These are phyloP conservation scores for Cephus cinctus DNA, from an alignment of 1,140 invertebrate species.

Conservation along the genomic window DNA sequence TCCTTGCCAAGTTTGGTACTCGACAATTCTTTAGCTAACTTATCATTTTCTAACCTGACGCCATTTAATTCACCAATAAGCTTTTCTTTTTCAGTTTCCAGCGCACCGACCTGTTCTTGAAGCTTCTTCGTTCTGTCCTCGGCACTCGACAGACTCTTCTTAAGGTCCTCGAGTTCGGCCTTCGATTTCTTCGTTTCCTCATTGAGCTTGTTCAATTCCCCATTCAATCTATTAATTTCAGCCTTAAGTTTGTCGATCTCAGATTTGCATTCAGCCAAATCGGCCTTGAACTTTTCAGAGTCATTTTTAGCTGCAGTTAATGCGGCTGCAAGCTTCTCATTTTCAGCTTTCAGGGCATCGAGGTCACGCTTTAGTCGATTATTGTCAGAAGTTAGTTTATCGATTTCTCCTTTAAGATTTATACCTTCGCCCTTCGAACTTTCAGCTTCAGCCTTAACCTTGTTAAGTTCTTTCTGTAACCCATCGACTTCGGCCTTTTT, in stretches of 20 bases:
- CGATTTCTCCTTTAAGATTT: not conserved
- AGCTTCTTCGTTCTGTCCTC: constrained; percentile 11
- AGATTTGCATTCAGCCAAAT: constrained; percentile 9
- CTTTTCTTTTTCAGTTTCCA: constrained; percentile 19
- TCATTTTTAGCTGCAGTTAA: constrained; percentile 11
- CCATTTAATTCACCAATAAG: constrained; percentile 20
- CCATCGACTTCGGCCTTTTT: constrained; percentile 6
- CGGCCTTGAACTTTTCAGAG: constrained; percentile 10
- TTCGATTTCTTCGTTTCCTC: constrained; percentile 7
- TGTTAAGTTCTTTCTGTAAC: constrained; percentile 6
- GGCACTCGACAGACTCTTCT: constrained; percentile 3
- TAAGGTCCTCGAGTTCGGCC: not conserved
- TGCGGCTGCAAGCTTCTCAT: constrained; percentile 11
- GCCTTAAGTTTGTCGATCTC: constrained; percentile 19
- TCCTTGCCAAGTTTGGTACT: constrained; percentile 17
- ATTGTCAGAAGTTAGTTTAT: not conserved
- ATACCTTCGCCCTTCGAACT: constrained; percentile 15
- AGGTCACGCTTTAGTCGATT: not conserved
- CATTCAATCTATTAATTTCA: constrained; percentile 10
- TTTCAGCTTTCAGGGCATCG: constrained; percentile 4
- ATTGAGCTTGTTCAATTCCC: constrained; percentile 9
- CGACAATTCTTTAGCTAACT: constrained; percentile 14
- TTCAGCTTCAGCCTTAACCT: constrained; percentile 12
- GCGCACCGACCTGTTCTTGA: constrained; percentile 6
- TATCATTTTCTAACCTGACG: constrained; percentile 16